A percentile compares a stretch with the other conserved stretches of the same genome.
Conservation (phyloP, 2,113 vertebrate genomes). For the Todiramphus chloris region DNA sequence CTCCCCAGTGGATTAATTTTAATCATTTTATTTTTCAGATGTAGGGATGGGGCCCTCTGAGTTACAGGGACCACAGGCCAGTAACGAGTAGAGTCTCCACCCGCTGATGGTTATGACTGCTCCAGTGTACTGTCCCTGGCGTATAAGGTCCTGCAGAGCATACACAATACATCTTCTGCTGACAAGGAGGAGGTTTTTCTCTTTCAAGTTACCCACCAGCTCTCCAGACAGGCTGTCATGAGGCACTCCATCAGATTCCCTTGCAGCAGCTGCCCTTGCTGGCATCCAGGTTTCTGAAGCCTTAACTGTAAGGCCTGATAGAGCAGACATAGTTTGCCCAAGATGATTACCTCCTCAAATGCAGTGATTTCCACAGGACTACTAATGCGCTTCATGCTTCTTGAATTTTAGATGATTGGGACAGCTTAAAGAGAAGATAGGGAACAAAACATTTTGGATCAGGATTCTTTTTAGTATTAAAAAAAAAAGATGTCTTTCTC, state of each 20-base stretch:
- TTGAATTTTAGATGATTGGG: not conserved
- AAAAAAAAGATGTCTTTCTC: not conserved
- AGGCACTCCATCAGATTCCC: not conserved
- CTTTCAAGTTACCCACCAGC: not conserved
- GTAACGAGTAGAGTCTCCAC: not conserved
- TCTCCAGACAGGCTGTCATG: fast-evolving
- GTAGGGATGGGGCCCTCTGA: not conserved
- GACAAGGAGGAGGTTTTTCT: not conserved
- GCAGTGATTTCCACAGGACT: not conserved
- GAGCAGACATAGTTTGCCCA: not conserved
- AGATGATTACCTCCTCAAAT: not conserved
- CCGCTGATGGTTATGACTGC: not conserved
- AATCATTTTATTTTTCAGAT: not conserved
- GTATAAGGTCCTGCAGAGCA: not conserved
- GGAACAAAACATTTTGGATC: not conserved
- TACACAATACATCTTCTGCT: fast-evolving
- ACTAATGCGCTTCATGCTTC: not conserved
- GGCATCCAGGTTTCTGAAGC: fast-evolving
- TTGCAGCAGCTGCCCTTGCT: not conserved
- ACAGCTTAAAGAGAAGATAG: not conserved
- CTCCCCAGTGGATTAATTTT: not conserved
- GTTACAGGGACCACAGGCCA: not conserved
- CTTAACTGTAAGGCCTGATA: too few relatives aligned
- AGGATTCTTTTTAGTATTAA: not conserved
- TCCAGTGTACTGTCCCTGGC: not conserved